A percentile compares a stretch with the other conserved stretches of the same genome.
phyloP scores from a whole-genome alignment of 2,797 vertebrate genomes.

The Kryptopterus vitreolus region DNA sequence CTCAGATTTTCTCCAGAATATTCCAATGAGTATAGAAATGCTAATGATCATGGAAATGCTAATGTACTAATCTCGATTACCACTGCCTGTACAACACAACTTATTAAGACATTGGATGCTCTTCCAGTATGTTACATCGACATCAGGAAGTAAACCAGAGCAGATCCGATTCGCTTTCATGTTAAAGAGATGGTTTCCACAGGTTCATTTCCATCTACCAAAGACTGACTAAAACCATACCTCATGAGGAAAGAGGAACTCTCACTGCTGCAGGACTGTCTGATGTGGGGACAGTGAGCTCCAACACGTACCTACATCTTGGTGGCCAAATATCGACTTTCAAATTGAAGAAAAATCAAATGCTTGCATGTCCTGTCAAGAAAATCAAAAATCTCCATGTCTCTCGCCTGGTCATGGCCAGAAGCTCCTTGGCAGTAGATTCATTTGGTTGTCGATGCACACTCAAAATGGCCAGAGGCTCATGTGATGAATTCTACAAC shows the following conservation, averaged over 20 bases:
- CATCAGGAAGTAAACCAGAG: background rate
- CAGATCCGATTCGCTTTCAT: background rate
- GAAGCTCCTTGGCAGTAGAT: slow-evolving; percentile 7
- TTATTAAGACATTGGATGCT: background rate
- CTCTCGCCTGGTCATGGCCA: background rate
- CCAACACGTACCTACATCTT: slow-evolving; percentile 10
- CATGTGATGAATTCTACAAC: too few relatives aligned
- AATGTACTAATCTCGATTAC: background rate
- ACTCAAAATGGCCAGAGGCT: too few relatives aligned
- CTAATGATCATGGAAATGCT: background rate
- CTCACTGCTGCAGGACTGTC: slow-evolving; percentile 2
- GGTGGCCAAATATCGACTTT: slow-evolving; percentile 4
- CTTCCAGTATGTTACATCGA: background rate
- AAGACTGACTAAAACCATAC: background rate
- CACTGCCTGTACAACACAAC: background rate
- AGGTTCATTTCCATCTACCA: slow-evolving; percentile 9
- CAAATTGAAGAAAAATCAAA: slow-evolving; percentile 12
- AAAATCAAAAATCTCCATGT: background rate
- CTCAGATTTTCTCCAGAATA: too few relatives aligned
- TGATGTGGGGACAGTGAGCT: slow-evolving; percentile 1
- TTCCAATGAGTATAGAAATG: background rate
- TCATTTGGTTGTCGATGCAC: background rate
- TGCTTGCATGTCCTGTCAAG: background rate
- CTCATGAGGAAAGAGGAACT: background rate
- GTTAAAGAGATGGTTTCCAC: slow-evolving; percentile 5